These are phyloP conservation scores for Desmodus rotundus DNA, from an alignment of 2,113 vertebrate genomes.

Conservation along the genomic window DNA sequence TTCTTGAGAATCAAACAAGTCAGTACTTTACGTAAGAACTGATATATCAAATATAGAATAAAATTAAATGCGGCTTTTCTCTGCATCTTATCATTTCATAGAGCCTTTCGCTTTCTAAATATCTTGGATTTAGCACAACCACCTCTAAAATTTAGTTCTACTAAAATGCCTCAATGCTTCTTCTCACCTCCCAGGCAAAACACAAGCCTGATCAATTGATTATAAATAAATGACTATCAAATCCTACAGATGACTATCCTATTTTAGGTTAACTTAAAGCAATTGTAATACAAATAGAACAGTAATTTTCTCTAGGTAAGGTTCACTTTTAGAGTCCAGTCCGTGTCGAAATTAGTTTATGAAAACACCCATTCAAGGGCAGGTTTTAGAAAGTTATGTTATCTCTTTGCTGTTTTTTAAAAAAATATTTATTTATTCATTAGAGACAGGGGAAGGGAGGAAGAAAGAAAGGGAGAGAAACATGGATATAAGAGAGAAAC, in stretches of 20 bases:
- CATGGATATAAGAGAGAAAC: too few species aligned
- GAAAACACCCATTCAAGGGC: neutral
- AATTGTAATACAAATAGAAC: neutral
- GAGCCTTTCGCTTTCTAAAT: neutral
- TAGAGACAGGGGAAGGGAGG: too few species aligned
- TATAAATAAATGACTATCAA: neutral
- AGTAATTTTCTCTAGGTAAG: neutral
- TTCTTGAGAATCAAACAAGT: neutral
- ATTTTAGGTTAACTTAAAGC: neutral
- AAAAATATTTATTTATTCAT: too few species aligned
- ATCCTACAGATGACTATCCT: neutral
- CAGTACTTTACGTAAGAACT: neutral
- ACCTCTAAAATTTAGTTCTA: constrained; percentile 14
- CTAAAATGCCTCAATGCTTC: neutral
- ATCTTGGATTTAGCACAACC: neutral
- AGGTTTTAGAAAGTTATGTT: neutral
- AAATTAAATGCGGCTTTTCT: constrained; percentile 7
- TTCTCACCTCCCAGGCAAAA: neutral
- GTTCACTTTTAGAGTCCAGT: constrained; percentile 11
- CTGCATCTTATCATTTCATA: neutral
- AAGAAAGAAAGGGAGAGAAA: too few species aligned
- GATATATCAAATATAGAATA: neutral
- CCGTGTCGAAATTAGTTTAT: neutral
- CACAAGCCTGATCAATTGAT: neutral
- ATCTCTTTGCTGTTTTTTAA: neutral